These are phyloP conservation scores for Pangasius krempfi DNA, from an alignment of 2,797 vertebrate species.

Conservation along the genomic window DNA sequence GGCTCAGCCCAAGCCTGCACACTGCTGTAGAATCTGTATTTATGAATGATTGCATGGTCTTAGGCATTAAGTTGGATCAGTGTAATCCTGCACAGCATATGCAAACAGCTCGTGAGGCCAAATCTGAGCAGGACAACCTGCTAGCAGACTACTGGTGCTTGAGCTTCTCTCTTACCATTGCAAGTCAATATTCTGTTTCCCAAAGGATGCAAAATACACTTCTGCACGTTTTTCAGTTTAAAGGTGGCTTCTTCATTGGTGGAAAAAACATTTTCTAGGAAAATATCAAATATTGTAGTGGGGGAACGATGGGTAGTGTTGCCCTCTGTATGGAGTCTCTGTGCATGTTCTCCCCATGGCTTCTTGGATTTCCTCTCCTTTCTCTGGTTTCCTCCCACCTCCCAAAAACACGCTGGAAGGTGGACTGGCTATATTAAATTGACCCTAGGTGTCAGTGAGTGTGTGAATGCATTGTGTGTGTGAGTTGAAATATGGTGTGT, in stretches of 20 bases:
- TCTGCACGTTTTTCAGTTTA: not conserved
- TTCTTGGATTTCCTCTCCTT: not conserved
- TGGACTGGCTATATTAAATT: not conserved
- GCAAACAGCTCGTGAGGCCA: constrained; percentile 66
- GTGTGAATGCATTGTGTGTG: not conserved
- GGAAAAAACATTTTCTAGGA: not conserved
- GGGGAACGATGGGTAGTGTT: not conserved
- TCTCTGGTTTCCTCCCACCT: not conserved
- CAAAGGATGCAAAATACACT: not conserved
- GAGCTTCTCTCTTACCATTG: not conserved
- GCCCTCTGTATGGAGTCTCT: not conserved
- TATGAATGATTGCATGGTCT: constrained; percentile 80
- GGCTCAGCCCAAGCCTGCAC: constrained; percentile 49
- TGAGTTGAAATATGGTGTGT: not conserved
- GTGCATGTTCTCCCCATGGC: not conserved
- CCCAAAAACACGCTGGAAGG: not conserved
- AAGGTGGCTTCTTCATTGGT: not conserved
- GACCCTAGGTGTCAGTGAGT: not conserved
- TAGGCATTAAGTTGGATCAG: constrained; percentile 83
- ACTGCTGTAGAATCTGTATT: constrained; percentile 71
- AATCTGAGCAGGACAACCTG: constrained; percentile 61
- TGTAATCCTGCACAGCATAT: constrained; percentile 79
- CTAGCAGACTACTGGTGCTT: constrained; percentile 34
- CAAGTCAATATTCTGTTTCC: not conserved
- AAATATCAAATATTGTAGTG: not conserved